Conservation (phyloP, 2,113 vertebrate genomes). For the Chunga burmeisteri region DNA sequence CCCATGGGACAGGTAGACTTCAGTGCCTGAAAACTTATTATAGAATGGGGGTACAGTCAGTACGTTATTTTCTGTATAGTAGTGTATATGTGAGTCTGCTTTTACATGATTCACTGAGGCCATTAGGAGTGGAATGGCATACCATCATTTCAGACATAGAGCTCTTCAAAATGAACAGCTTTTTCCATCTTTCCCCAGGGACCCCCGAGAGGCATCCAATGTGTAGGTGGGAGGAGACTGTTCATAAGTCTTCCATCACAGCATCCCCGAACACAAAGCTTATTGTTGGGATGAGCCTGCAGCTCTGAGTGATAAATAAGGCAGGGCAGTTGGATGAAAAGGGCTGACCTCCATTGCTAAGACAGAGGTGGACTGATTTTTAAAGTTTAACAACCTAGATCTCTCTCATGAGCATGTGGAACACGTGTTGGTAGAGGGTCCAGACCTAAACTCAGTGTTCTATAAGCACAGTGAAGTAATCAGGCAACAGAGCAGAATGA, state of each 20-base stretch:
- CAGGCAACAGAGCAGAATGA: not conserved
- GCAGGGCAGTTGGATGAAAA: not conserved
- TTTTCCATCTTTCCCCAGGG: constrained; percentile 18
- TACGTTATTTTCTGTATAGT: constrained; percentile 4
- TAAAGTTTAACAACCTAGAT: not conserved
- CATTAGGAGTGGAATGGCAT: constrained; percentile 14
- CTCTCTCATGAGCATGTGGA: not conserved
- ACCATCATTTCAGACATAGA: not conserved
- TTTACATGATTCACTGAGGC: constrained; percentile 30
- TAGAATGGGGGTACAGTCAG: not conserved
- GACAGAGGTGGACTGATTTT: not conserved
- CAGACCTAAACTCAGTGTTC: not conserved
- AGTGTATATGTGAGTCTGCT: not conserved
- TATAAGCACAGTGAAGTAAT: not conserved
- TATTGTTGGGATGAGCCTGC: not conserved
- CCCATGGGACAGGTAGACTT: constrained; percentile 20
- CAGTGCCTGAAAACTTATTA: constrained; percentile 42
- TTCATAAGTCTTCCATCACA: constrained; percentile 28
- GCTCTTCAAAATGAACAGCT: not conserved
- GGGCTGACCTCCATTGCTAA: not conserved
- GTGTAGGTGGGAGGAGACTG: not conserved
- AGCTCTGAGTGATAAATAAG: constrained; percentile 1
- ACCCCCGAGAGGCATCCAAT: not conserved
- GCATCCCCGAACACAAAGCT: constrained; percentile 5
- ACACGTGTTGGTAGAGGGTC: not conserved